Base-by-base conservation (phyloP, 2,113 vertebrate species). In the Sus scrofa region DNA sequence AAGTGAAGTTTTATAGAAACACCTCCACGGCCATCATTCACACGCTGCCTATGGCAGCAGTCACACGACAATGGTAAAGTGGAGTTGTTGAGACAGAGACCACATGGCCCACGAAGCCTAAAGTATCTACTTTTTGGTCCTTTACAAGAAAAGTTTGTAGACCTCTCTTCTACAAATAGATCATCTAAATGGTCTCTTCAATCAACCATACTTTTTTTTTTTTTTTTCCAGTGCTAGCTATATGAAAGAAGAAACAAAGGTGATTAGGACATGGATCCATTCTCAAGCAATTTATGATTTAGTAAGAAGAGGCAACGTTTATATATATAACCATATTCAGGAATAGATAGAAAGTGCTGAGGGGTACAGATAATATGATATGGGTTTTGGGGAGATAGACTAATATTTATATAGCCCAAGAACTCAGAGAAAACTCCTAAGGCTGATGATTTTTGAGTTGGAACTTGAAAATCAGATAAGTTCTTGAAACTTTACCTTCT, bases 401-500 rank as follows among this genome's bases (percentile, higher is more conserved):
- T 37, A 88, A 81, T 74, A 84, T 50, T 60, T 91, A 39, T 24
- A 39, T 24, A 87, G 50, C 52, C 73, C 65, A 93, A 18, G 12
- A 3, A 58, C 18, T 56, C 75, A 73, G 16, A 73, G 37, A 87
- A 39, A 27, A 88, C 10, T 32, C 22, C 65, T 74, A 65, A 87
- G 56, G 63, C 34, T 50, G 27, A 75, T 32, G 7, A 74, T 30
- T 68, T 67, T 70, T 88, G 9, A 68, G 34, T 60, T 81, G 27
- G 30, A 79, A 44, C 30, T 74, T 88, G 82, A 75, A 75, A 60
- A 81, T 32, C 54, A 90, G 52, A 24, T 81, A 54, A 19, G 15
- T n/a, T 22, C 56, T 65, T 94, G 74, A 92, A 86, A 70, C 77
- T 30, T 75, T 86, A 62, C 24, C 32, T 86, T 92, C 22, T 88